Evolutionary conservation across 2,113 vertebrate species (phyloP).

Genomic region (Albula glossodonta): DNA sequence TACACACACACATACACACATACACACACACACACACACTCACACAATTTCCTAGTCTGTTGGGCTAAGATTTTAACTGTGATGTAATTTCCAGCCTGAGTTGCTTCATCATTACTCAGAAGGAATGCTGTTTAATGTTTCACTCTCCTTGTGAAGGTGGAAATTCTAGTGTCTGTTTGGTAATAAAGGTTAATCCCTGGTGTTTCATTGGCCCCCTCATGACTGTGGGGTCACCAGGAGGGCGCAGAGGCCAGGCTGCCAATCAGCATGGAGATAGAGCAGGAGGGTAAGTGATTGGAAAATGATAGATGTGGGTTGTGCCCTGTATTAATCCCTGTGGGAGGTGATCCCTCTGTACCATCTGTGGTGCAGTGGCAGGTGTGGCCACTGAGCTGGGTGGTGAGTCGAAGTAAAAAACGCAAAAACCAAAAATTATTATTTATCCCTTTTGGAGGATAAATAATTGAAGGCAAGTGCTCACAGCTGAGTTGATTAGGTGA

Average conservation of each 20-base stretch:
- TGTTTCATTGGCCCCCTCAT: neutral
- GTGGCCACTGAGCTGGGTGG: too few relatives aligned
- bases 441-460: too few relatives aligned
- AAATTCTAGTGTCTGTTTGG: neutral
- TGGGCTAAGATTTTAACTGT: neutral
- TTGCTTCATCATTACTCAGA: neutral
- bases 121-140: conserved; percentile 3
- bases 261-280: neutral
- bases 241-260: neutral
- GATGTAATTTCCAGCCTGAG: neutral
- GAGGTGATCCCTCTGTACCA: neutral
- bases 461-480: too few relatives aligned
- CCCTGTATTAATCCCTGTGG: neutral
- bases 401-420: too few relatives aligned
- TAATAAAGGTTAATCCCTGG: neutral
- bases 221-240: neutral
- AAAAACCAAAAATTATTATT: too few relatives aligned
- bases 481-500: too few relatives aligned
- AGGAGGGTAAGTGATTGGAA: neutral
- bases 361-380: neutral
- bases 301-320: neutral
- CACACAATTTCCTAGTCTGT: neutral
- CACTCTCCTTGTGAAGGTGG: neutral
- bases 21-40: neutral
- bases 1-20: neutral